Evolutionary conservation across 2,113 vertebrate species (phyloP).

Genomic region (Ia io): DNA sequence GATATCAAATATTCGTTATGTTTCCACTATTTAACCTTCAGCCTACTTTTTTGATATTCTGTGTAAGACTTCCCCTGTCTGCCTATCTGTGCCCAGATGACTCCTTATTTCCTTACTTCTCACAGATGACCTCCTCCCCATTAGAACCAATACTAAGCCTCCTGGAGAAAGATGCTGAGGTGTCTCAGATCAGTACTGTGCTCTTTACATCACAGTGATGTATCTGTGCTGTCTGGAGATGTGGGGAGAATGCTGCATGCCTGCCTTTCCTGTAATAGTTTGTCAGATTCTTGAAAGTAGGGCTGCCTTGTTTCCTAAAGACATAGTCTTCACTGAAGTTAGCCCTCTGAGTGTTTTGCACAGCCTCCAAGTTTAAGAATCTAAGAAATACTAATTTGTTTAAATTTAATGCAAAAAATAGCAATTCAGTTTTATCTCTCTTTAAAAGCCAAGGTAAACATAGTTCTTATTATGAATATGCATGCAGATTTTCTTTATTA

Average conservation of each 20-base stretch:
- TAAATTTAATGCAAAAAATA: not conserved
- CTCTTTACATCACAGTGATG: not conserved
- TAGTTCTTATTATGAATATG: not conserved
- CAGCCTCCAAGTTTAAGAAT: not conserved
- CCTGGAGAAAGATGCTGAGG: not conserved
- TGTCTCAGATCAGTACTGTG: not conserved
- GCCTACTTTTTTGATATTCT: not conserved
- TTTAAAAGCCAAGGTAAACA: not conserved
- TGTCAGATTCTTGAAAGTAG: not conserved
- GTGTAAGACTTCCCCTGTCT: not conserved
- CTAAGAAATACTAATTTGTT: not conserved
- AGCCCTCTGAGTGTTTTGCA: not conserved
- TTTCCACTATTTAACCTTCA: not conserved
- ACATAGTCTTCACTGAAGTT: not conserved
- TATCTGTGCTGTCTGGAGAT: not conserved
- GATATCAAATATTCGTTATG: not conserved
- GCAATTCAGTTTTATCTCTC: not conserved
- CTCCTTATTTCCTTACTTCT: not conserved
- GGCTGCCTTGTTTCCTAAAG: not conserved
- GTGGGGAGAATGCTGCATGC: rapidly evolving
- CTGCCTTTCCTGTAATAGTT: not conserved
- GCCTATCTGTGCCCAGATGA: not conserved
- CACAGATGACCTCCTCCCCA: not conserved
- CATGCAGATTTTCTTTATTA: not conserved
- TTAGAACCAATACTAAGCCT: not conserved